phyloP scores from a whole-genome alignment of 1,140 invertebrate species.

The Orchesella cincta region DNA sequence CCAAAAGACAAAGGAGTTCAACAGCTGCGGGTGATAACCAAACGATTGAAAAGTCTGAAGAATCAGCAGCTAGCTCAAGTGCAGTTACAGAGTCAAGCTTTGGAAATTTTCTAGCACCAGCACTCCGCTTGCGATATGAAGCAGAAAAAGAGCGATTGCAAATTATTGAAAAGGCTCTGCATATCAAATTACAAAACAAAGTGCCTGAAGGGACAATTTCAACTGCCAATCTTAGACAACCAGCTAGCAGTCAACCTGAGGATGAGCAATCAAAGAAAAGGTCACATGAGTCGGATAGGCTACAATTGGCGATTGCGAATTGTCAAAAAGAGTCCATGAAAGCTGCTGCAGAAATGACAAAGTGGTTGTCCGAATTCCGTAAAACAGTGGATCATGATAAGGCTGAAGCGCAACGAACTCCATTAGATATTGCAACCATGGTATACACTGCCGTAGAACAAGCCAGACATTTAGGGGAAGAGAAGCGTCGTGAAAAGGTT shows the following conservation, averaged over 20 bases:
- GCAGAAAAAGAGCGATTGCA: constrained; percentile 31
- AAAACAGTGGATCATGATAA: constrained; percentile 26
- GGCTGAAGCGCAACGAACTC: constrained; percentile 1
- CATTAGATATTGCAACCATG: constrained; percentile 21
- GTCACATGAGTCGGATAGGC: neutral
- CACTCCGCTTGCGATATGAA: constrained; percentile 27
- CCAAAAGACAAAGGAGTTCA: neutral
- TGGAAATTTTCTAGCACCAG: constrained; percentile 14
- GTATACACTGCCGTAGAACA: constrained; percentile 36
- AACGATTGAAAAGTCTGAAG: constrained; percentile 10
- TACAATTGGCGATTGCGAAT: constrained; percentile 22
- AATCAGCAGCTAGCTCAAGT: neutral
- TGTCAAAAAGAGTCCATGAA: constrained; percentile 37
- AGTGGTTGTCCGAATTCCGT: constrained; percentile 29
- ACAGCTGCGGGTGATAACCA: neutral
- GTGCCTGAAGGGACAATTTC: no score
- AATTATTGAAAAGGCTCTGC: constrained; percentile 24
- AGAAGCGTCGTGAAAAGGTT: neutral
- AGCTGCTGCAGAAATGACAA: constrained; percentile 33
- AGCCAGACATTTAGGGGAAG: neutral
- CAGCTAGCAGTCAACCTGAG: neutral
- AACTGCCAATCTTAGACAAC: neutral
- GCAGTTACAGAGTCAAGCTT: neutral
- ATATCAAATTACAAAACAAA: neutral
- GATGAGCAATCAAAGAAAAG: neutral